Conservation (phyloP, 2,113 vertebrate species). For the Platichthys stellatus region DNA sequence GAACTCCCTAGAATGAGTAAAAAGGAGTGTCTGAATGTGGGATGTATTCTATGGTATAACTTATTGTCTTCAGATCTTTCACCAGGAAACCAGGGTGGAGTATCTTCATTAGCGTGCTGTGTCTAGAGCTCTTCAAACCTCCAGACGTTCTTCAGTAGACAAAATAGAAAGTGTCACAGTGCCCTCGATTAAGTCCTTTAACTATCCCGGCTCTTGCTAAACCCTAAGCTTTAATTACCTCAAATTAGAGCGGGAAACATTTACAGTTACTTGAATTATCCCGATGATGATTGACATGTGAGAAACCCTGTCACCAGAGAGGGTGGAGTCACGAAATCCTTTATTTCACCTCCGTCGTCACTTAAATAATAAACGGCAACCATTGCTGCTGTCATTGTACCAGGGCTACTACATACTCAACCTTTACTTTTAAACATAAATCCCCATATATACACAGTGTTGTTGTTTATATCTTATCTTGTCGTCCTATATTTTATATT, state of each 20-base stretch:
- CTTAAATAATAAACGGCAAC: too few relatives aligned
- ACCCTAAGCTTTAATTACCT: slow-evolving; percentile 3
- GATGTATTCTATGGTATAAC: too few relatives aligned
- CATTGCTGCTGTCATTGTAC: too few relatives aligned
- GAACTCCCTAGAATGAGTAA: too few relatives aligned
- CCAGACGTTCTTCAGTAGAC: neutral
- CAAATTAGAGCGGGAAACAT: too few relatives aligned
- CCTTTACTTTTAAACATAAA: neutral
- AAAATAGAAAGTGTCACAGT: neutral
- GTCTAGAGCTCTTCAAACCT: too few relatives aligned
- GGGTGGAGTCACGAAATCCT: neutral
- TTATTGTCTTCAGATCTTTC: too few relatives aligned
- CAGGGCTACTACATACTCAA: neutral
- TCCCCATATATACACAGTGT: too few relatives aligned
- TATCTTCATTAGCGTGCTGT: neutral
- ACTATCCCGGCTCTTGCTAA: neutral
- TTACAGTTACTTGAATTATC: slow-evolving; percentile 23
- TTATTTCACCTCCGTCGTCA: too few relatives aligned
- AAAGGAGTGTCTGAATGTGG: too few relatives aligned
- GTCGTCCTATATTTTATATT: neutral
- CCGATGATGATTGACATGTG: slow-evolving; percentile 23
- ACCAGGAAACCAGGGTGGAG: neutral
- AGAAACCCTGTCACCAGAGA: slow-evolving; percentile 40
- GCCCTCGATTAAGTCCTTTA: slow-evolving; percentile 1
- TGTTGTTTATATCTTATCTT: neutral